Conservation (phyloP, 2,113 vertebrate genomes). For the Petroica traversi region DNA sequence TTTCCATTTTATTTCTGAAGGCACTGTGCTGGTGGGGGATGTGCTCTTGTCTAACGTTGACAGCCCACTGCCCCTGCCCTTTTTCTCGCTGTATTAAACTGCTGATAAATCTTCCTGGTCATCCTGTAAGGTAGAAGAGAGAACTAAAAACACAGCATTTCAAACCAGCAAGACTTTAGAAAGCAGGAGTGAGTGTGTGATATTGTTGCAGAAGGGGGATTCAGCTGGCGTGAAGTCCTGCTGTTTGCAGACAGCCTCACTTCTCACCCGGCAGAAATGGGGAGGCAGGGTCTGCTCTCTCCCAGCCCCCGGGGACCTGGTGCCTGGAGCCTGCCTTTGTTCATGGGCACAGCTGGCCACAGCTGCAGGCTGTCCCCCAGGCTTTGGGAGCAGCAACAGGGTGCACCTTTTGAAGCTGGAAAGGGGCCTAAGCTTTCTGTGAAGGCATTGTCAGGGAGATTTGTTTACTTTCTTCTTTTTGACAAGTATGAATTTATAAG, state of each 20-base stretch:
- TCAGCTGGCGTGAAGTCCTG: background rate
- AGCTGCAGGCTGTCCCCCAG: background rate
- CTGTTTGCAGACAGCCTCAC: background rate
- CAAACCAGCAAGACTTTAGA: background rate
- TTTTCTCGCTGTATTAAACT: background rate
- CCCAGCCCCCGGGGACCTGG: rapidly evolving
- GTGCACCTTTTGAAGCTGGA: background rate
- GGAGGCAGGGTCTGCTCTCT: background rate
- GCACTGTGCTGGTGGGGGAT: rapidly evolving
- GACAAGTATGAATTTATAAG: background rate
- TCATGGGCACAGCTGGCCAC: background rate
- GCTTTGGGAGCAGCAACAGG: background rate
- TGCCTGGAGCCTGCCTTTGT: background rate
- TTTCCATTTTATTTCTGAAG: background rate
- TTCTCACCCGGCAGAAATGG: rapidly evolving
- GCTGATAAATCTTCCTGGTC: background rate
- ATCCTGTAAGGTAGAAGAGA: background rate
- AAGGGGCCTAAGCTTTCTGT: background rate
- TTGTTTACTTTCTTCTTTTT: background rate
- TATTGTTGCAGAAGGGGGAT: background rate
- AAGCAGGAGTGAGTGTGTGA: background rate
- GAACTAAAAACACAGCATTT: background rate
- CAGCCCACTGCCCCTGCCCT: background rate
- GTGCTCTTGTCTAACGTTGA: rapidly evolving
- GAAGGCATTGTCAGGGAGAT: background rate